Evolutionary conservation across 2,797 vertebrate genomes (phyloP), one percentile per base, ranked within the genome.

Genomic region (Danio albolineatus): DNA sequence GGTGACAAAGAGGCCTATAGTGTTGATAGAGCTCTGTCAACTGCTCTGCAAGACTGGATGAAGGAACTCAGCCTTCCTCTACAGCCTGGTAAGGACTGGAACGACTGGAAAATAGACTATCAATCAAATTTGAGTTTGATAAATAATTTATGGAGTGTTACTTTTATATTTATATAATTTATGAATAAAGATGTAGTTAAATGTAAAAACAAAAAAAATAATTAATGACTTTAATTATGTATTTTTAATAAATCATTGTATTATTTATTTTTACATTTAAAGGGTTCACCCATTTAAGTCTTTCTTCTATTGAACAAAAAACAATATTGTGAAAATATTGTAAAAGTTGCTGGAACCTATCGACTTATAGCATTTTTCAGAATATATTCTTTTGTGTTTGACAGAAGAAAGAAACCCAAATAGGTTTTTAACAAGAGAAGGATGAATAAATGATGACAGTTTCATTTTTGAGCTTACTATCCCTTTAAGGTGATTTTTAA

Each of bases 21-120:
- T 85, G 91, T 95, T 5, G 93, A 95, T 9, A 89, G 89, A 85
- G 95, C 95, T 6, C 88, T 96, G 76, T 92, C 94, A 64, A 73
- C 88, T 80, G 95, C 96, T 0, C 89, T 96, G 46, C 78, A 3
- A 1, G 95, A 95, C 81, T 96, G 96, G 96, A 93, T 95, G 89
- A 90, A 91, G 0, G 96, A 96, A 84, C 94, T 96, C 82, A 93
- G 83, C 76, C 94, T 95, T 61, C 91, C 93, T 16, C 87, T 92
- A 72, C 93, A 94, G 84, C 92, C 94, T 90, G 95, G 95, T 96
- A 84, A 10, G 49, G 39, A 28, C 3, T 28, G 28, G 28, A 28
- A 28, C 3, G 3, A 17, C 10, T 17, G 6, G 8, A 59, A 56
- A 36, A 14, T 36, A 36, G 13, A 28, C 56, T 4, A 28, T 59